Evolutionary conservation across 2,888 invertebrate species (phyloP).

Genomic region (Malacosoma neustria): DNA sequence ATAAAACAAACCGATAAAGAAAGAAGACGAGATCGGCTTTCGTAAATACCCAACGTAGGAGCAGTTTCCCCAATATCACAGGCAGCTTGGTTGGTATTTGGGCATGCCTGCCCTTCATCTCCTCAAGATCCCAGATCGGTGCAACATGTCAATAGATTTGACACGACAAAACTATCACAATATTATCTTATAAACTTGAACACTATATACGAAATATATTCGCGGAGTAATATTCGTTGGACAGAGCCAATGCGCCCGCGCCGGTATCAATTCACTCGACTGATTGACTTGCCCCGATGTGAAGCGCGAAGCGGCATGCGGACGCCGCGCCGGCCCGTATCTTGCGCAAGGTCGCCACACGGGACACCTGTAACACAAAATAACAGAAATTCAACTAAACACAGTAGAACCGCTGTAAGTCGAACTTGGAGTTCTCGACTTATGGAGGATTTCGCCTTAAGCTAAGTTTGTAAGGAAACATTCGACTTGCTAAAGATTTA

Average conservation of each 20-base stretch:
- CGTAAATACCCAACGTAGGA: slow-evolving; percentile 78
- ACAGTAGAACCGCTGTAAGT: too few species aligned
- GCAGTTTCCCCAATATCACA: slow-evolving; percentile 67
- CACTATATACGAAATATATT: neutral
- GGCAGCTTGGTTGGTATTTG: slow-evolving; percentile 42
- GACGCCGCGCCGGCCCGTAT: slow-evolving; percentile 16
- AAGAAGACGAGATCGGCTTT: slow-evolving; percentile 77
- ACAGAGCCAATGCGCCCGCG: slow-evolving; percentile 23
- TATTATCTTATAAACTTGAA: too few species aligned
- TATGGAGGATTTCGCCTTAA: too few species aligned
- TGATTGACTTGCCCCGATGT: slow-evolving; percentile 23
- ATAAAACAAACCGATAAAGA: slow-evolving; percentile 75
- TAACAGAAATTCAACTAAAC: too few species aligned
- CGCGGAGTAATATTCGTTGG: neutral
- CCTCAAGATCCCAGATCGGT: slow-evolving; percentile 14
- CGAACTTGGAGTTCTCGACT: too few species aligned
- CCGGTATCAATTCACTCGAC: slow-evolving; percentile 24
- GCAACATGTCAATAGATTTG: slow-evolving; percentile 23
- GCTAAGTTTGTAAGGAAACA: too few species aligned
- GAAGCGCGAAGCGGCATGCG: slow-evolving; percentile 9
- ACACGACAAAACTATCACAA: slow-evolving; percentile 16
- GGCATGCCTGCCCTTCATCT: slow-evolving; percentile 54
- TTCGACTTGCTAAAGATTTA: too few species aligned
- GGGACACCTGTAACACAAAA: slow-evolving; percentile 40
- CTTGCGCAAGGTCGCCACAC: slow-evolving; percentile 44